Base-by-base conservation (phyloP, 1,140 invertebrate genomes). In the Argopecten irradians region DNA sequence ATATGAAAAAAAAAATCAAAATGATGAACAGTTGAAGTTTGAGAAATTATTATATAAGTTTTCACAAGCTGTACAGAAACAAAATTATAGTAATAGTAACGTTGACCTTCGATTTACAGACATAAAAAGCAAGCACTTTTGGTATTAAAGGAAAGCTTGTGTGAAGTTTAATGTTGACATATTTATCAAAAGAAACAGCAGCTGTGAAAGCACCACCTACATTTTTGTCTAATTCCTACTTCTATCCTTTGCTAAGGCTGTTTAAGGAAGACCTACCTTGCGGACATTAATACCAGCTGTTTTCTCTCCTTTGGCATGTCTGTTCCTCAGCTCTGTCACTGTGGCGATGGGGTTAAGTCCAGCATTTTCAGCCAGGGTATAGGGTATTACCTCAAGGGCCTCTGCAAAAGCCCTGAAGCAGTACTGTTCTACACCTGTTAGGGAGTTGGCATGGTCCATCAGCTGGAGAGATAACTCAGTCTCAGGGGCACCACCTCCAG, bases 331-430 rank as follows among this genome's bases (percentile, higher is more conserved):
- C 95, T 99, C 99, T 0, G 99, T 99, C 0, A 99, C 99, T 0
- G 99, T 99, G 84, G 98, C 95, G 94, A 99, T 99, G 0, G 99
- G 98, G 96, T 99, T 99, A 1, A 99, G 96, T n/a, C 99, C 99
- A 34, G 99, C 99, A 96, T 99, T 99, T 96, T 99, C 99, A n/a
- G 99, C 98, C 86, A 99, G 96, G 3, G 99, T 99, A 85, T 97
- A 99, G 2, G 99, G 99, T 94, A 99, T 98, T 5, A 99, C 97
- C 96, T 99, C 99, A 34, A 99, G 96, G 0, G 99, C 98, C 95
- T 99, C 98, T 13, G 99, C 98, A 96, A 98, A 99, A 0, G 98
- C 98, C 91, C 97, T 97, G 91, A 96, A 97, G 94, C 99, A 99
- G 95, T 99, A 99, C 84, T 99, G 98, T 95, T 99, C 98, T 82